Base-by-base conservation (phyloP, 2,113 vertebrate genomes). In the Psilopsiagon aymara region DNA sequence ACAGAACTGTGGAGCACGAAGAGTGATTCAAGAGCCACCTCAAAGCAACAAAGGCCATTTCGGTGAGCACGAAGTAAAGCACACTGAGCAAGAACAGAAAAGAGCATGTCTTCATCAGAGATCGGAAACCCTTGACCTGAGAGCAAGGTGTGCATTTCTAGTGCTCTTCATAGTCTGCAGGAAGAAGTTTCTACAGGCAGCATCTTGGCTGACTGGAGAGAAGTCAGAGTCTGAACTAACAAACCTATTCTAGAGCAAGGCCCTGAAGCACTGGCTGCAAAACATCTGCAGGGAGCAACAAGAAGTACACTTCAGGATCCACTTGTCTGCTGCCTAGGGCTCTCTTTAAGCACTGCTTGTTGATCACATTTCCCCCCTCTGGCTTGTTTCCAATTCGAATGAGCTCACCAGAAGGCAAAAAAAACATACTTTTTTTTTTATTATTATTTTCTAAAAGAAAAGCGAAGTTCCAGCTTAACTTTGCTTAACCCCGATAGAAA, bases 41-140 rank as follows among this genome's bases (percentile, higher is more conserved):
- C 68, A 49, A 3, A 67, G 60, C 39, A 57, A 11, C 29, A 47
- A 25, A 51, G 18, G 2, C 16, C 31, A 8, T 35, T 69, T 53
- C 71, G 63, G 75, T 85, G 28, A 25, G 67, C 27, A 31, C 2
- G 2, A 49, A 59, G 23, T 29, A 69, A 71, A 93, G 31, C 24
- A 25, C 2, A 0, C 2, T 5, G 73, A 52, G 7, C 35, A 64
- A n/a, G n/a, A 51, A 5, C 0, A 67, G 31, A 25, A 39, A 10
- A 37, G 5, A 63, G 7, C 28, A 2, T 0, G 10, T 1, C 63
- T 90, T 19, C 28, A 5, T 9, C 5, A 1, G 24, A 29, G n/a
- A 51, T 39, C 43, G 4, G 60, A 70, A 6, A 8, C 2, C 24
- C 44, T 35, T 12, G 9, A 10, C 39, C 19, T 29, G 49, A 25